Evolutionary conservation across 2,113 vertebrate species (phyloP).

Genomic region (Laterallus jamaicensis): DNA sequence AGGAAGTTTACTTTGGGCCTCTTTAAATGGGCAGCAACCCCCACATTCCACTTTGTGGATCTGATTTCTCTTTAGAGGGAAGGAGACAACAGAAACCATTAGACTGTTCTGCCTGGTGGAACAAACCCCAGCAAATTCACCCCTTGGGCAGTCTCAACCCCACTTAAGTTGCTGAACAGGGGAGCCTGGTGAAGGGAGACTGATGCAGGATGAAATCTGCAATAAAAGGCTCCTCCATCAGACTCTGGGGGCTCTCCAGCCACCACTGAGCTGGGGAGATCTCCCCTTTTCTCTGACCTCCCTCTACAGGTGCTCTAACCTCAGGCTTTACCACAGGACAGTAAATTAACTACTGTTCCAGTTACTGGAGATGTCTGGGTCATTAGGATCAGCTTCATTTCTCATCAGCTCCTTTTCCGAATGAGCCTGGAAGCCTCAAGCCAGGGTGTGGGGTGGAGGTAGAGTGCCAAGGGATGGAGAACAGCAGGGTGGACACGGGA

Average conservation of each 20-base stretch:
- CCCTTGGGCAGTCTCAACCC: not conserved
- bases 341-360: not conserved
- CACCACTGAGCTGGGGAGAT: not conserved
- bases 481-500: not conserved
- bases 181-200: not conserved
- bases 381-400: not conserved
- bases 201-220: not conserved
- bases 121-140: constrained; percentile 2
- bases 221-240: not conserved
- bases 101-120: not conserved
- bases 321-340: not conserved
- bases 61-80: not conserved
- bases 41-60: not conserved
- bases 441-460: not conserved
- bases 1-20: constrained; percentile 53
- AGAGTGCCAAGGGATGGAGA: not conserved
- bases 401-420: not conserved
- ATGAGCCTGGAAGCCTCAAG: not conserved
- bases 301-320: not conserved
- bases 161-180: not conserved
- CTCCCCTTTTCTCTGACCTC: not conserved
- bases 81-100: not conserved
- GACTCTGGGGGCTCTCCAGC: not conserved
- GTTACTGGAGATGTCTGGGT: not conserved
- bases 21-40: constrained; percentile 2